phyloP scores from a whole-genome alignment of 2,888 invertebrate species.

The Stenolophus ochropezus region DNA sequence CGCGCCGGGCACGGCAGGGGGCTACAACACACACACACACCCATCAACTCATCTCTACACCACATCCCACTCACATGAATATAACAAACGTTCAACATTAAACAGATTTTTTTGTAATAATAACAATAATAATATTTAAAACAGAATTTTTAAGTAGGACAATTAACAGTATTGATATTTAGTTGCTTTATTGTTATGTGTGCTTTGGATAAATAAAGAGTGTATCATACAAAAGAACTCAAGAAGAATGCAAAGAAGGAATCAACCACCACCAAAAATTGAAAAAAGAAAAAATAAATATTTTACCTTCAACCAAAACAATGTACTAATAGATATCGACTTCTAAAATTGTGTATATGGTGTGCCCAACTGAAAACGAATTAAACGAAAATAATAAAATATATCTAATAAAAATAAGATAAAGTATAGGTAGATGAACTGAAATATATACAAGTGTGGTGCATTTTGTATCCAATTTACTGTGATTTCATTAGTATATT shows the following conservation, averaged over 20 bases:
- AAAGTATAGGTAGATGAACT: constrained; percentile 40
- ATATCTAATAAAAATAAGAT: constrained; percentile 61
- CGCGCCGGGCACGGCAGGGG: constrained; percentile 79
- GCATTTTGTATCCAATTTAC: constrained; percentile 37
- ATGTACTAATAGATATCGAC: constrained; percentile 59
- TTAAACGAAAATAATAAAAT: constrained; percentile 66
- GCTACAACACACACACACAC: constrained; percentile 69
- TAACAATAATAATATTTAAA: constrained; percentile 14
- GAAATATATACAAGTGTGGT: constrained; percentile 58
- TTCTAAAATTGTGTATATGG: constrained; percentile 62
- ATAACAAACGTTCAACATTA: constrained; percentile 48
- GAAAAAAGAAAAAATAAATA: constrained; percentile 63
- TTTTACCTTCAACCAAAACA: constrained; percentile 59
- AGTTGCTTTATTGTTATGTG: constrained; percentile 14
- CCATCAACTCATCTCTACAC: constrained; percentile 9
- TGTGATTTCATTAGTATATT: constrained; percentile 47
- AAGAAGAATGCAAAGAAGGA: constrained; percentile 69
- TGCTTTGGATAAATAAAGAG: constrained; percentile 40
- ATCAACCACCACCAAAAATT: constrained; percentile 63
- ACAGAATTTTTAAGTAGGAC: constrained; percentile 5
- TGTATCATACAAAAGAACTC: constrained; percentile 62
- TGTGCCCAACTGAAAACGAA: constrained; percentile 71
- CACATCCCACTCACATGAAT: constrained; percentile 16
- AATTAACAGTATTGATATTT: constrained; percentile 11
- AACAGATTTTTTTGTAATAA: constrained; percentile 41